Evolutionary conservation across 2,113 vertebrate genomes (phyloP).

Genomic region (Nipponia nippon): DNA sequence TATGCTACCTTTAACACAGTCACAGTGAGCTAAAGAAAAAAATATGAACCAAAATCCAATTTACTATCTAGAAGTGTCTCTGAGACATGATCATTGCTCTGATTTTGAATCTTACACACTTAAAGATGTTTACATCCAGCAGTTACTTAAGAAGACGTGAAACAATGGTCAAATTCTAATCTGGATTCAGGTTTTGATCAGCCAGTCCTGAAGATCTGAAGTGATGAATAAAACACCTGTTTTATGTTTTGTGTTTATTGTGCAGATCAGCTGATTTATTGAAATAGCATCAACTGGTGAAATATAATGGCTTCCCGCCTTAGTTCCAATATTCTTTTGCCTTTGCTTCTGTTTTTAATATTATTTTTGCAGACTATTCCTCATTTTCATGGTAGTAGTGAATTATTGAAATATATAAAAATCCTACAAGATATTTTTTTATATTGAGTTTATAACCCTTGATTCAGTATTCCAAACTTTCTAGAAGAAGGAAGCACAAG

Average conservation of each 20-base stretch:
- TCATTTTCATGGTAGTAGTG: background rate
- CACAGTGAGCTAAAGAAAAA: background rate
- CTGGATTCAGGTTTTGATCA: background rate
- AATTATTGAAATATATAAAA: background rate
- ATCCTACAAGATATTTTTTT: background rate
- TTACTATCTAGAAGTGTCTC: background rate
- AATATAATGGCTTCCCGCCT: background rate
- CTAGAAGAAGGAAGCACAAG: background rate
- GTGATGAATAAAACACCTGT: accelerated
- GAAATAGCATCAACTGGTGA: background rate
- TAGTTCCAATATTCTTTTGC: background rate
- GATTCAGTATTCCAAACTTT: background rate
- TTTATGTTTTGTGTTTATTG: background rate
- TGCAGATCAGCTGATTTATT: background rate
- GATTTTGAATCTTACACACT: background rate
- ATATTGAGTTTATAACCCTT: background rate
- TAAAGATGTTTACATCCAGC: background rate
- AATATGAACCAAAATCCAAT: background rate
- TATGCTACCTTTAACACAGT: background rate
- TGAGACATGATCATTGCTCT: background rate
- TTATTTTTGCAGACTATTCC: background rate
- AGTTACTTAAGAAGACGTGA: background rate
- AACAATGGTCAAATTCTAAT: background rate
- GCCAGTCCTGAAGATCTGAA: background rate
- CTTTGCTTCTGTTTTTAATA: background rate